phyloP scores from a whole-genome alignment of 2,888 invertebrate species.

The Apamea monoglypha region DNA sequence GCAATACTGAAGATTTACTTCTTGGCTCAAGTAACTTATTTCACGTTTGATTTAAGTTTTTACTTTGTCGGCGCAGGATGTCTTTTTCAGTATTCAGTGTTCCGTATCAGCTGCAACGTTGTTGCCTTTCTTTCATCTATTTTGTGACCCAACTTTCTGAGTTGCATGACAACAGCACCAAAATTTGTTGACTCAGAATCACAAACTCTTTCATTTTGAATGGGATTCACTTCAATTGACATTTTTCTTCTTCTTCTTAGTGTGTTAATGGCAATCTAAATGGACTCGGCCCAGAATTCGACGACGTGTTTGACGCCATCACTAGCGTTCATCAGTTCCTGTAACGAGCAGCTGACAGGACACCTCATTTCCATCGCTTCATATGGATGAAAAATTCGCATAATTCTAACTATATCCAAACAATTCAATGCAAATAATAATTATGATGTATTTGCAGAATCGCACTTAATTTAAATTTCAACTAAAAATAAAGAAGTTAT shows the following conservation, averaged over 20 bases:
- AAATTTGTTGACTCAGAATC: neutral
- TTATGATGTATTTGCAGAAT: neutral
- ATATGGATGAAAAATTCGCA: neutral
- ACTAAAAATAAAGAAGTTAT: conserved; percentile 17
- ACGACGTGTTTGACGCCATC: neutral
- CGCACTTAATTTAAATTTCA: conserved; percentile 1
- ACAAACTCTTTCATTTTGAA: neutral
- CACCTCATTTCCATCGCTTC: neutral
- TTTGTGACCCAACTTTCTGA: neutral
- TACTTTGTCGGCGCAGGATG: neutral
- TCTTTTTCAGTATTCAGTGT: no score
- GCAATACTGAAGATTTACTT: neutral
- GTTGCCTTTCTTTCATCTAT: neutral
- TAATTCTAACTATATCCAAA: neutral
- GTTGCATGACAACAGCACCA: neutral
- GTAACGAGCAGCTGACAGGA: neutral
- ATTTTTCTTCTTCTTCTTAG: neutral
- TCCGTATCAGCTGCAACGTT: no score
- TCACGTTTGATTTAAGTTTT: neutral
- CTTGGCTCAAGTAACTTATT: neutral
- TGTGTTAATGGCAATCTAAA: neutral
- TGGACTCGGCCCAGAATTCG: no score
- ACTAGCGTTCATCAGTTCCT: neutral
- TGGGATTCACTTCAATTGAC: neutral
- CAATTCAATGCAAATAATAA: neutral